Conservation (phyloP, 2,113 vertebrate species). For the Percopsis transmontana region DNA sequence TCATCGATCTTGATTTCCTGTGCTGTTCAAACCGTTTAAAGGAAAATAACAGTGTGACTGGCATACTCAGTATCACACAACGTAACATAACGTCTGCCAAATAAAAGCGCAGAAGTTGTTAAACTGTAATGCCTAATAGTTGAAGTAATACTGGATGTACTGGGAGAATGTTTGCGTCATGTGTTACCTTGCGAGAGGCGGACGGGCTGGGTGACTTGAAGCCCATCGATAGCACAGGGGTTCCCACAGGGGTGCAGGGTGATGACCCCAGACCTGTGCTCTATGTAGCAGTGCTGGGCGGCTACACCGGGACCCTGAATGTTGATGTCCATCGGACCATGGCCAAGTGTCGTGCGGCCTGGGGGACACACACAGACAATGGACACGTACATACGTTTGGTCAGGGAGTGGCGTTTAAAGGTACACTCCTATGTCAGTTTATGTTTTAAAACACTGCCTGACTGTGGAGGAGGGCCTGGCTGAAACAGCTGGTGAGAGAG, state of each 20-base stretch:
- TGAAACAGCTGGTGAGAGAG: too few relatives aligned
- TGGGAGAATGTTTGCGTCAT: not conserved
- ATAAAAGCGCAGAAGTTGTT: too few relatives aligned
- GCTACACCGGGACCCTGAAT: conserved; percentile 87
- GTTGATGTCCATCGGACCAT: conserved; percentile 81
- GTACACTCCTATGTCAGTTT: too few relatives aligned
- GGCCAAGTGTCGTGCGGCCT: conserved; percentile 89
- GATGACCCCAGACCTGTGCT: conserved; percentile 83
- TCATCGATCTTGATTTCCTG: not conserved
- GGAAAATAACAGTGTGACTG: too few relatives aligned
- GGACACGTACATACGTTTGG: not conserved
- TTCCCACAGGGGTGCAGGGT: conserved; percentile 91
- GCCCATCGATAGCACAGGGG: conserved; percentile 84
- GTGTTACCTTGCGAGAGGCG: conserved; percentile 90
- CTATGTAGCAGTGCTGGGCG: conserved; percentile 91
- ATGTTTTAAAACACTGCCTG: too few relatives aligned
- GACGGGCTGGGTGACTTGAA: conserved; percentile 77
- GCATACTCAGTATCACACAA: too few relatives aligned
- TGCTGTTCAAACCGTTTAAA: too few relatives aligned
- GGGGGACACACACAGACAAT: not conserved
- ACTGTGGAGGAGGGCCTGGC: too few relatives aligned
- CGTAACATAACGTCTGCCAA: too few relatives aligned
- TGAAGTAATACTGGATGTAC: not conserved
- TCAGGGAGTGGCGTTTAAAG: not conserved
- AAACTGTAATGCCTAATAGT: not conserved